Conservation (phyloP, 2,113 vertebrate species). For the Choloepus hoffmanni region DNA sequence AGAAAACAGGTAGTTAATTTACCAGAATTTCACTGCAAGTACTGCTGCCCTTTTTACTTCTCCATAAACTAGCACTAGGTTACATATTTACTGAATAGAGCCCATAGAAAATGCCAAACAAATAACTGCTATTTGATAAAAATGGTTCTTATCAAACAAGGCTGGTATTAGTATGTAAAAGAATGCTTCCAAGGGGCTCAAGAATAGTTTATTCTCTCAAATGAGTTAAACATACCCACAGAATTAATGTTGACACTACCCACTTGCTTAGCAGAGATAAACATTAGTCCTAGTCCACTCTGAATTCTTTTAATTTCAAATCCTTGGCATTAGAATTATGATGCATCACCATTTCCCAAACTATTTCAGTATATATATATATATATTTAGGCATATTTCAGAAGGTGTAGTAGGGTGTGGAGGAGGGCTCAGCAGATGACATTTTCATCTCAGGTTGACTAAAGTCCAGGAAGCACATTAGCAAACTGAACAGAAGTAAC, state of each 20-base stretch:
- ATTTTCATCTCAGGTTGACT: conserved; percentile 48
- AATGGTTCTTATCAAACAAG: conserved; percentile 72
- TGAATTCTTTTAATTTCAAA: conserved; percentile 68
- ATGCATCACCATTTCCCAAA: conserved; percentile 61
- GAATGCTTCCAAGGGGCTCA: conserved; percentile 66
- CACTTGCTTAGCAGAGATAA: conserved; percentile 71
- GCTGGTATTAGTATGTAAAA: conserved; percentile 70
- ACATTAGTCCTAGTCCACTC: conserved; percentile 45
- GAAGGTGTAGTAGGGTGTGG: not conserved
- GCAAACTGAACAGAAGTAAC: conserved; percentile 41
- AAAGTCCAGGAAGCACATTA: conserved; percentile 50
- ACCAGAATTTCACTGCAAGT: not conserved
- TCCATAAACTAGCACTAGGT: not conserved
- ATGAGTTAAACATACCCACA: conserved; percentile 77
- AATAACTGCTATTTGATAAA: conserved; percentile 75
- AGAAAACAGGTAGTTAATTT: not conserved
- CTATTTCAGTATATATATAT: conserved; percentile 8
- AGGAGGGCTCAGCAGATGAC: not conserved
- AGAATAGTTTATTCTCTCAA: conserved; percentile 76
- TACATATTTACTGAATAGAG: not conserved
- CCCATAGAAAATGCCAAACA: conserved; percentile 68
- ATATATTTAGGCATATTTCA: no score
- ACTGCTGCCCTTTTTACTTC: not conserved
- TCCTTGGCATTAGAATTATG: conserved; percentile 59
- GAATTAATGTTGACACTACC: conserved; percentile 74